Evolutionary conservation across 2,888 invertebrate species (phyloP).

Genomic region (Rhynchonema sp.): DNA sequence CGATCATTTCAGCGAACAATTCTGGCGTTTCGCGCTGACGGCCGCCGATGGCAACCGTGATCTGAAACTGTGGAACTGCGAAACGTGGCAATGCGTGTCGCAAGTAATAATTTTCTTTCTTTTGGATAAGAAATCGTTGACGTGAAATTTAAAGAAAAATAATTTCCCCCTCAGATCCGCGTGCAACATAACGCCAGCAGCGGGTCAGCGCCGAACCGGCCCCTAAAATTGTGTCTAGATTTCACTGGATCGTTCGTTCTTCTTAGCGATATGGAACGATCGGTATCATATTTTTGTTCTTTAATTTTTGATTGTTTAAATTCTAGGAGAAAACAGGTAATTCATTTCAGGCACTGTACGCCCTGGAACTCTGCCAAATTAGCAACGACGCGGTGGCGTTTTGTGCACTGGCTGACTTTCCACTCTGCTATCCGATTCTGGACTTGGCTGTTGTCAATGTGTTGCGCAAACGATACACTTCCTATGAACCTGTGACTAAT

Average conservation of each 20-base stretch:
- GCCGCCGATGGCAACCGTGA: conserved; percentile 58
- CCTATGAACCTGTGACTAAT: no score
- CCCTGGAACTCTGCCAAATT: conserved; percentile 36
- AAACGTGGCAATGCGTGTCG: conserved; percentile 67
- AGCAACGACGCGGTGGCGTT: conserved; percentile 37
- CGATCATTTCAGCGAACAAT: conserved; percentile 48
- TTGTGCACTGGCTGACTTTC: conserved; percentile 54
- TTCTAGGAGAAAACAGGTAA: no score
- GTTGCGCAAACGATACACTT: conserved; percentile 9
- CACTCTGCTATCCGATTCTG: conserved; percentile 63
- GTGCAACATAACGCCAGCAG: no score
- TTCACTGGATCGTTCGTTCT: conserved; percentile 45
- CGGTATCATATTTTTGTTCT: conserved; percentile 32
- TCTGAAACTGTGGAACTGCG: conserved; percentile 82
- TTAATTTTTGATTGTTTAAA: no score
- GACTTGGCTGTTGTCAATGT: conserved; percentile 60
- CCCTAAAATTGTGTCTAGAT: not conserved
- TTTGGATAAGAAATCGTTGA: no score
- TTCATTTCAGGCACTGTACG: conserved; percentile 57
- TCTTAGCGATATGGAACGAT: conserved; percentile 63
- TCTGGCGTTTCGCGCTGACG: conserved; percentile 88
- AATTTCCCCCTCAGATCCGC: no score
- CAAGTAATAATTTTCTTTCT: no score
- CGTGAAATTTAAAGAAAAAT: no score
- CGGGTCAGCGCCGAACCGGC: not conserved